Evolutionary conservation across 2,797 vertebrate genomes (phyloP), one percentile per base, ranked within the genome.

Genomic region (Sebastes steindachneri): DNA sequence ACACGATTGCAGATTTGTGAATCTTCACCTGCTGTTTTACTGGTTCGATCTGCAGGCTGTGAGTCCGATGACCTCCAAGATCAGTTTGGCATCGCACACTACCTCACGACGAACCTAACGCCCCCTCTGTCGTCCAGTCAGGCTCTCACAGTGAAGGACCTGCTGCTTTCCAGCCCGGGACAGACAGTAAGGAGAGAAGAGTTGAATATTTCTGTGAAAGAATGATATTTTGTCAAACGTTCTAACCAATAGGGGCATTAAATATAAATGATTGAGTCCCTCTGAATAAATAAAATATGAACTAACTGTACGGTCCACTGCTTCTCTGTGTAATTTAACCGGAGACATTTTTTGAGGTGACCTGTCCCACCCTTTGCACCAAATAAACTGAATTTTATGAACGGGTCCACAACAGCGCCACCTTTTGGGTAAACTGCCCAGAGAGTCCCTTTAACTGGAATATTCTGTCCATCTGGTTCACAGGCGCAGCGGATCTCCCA

Each of bases 121-220:
- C 58, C 83, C 55, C 82, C n/a, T 78, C 85, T 0, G 51, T 79
- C 0, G 0, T 37, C 92, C 1, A 83, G 81, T 80, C 95, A 95
- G 87, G 66, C 89, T 3, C 95, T 97, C 73, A 97, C 97, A 0
- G 97, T 99, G 53, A 99, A 98, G 84, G 97, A 99, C 60, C 95
- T 99, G 53, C 95, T 99, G 58, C 95, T 98, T 5, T 96, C 97
- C 0, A 95, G 95, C 82, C 82, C 90, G 3, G 89, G 87, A 72
- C 73, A 90, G 31, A 85, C 83, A 19, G 93, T 93, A 88, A 85
- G 84, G 51, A 68, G 9, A 73, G 60, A 79, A 9, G 19, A 82
- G 28, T 19, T 66, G 1, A 25, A 26, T 57, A 11, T 62, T 15
- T 60, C 2, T 55, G 8, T 25, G 9, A 23, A 68, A 33, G 1